Conservation (phyloP, 2,113 vertebrate genomes). For the Rana temporaria region DNA sequence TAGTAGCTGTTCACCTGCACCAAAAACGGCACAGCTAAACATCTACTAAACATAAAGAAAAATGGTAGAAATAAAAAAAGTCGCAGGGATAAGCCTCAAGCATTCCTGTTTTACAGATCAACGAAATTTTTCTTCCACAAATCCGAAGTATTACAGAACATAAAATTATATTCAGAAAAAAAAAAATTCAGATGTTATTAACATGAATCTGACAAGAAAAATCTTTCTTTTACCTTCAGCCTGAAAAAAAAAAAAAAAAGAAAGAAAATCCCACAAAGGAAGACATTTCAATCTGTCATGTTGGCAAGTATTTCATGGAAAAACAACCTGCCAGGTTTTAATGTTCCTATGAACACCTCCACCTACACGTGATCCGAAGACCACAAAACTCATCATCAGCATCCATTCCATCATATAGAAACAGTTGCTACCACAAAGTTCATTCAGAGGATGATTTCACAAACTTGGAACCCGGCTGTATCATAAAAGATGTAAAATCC, state of each 20-base stretch:
- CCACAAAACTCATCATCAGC: conserved; percentile 48
- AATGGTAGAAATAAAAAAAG: too few relatives aligned
- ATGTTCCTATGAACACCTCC: conserved; percentile 47
- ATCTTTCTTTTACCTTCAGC: background rate
- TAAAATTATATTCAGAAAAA: conserved; percentile 14
- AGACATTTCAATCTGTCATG: conserved; percentile 43
- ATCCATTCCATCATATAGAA: conserved; percentile 53
- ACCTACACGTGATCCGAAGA: conserved; percentile 39
- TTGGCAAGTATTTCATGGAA: conserved; percentile 27
- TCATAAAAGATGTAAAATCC: conserved; percentile 56
- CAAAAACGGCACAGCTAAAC: too few relatives aligned
- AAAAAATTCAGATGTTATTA: conserved; percentile 30
- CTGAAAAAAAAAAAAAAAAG: conserved; percentile 21
- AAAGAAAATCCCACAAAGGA: conserved; percentile 5
- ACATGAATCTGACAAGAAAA: conserved; percentile 8
- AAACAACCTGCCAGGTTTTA: conserved; percentile 43
- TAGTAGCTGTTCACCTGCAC: too few relatives aligned
- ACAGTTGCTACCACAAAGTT: conserved; percentile 58
- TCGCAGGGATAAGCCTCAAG: too few relatives aligned
- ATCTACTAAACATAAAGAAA: too few relatives aligned
- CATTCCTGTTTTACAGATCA: background rate
- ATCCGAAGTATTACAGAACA: conserved; percentile 2
- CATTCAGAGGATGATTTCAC: conserved; percentile 52
- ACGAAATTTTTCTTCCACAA: background rate
- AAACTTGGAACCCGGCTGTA: conserved; percentile 44